Evolutionary conservation across 2,888 invertebrate species (phyloP).

Genomic region (Pedicia rivosa): DNA sequence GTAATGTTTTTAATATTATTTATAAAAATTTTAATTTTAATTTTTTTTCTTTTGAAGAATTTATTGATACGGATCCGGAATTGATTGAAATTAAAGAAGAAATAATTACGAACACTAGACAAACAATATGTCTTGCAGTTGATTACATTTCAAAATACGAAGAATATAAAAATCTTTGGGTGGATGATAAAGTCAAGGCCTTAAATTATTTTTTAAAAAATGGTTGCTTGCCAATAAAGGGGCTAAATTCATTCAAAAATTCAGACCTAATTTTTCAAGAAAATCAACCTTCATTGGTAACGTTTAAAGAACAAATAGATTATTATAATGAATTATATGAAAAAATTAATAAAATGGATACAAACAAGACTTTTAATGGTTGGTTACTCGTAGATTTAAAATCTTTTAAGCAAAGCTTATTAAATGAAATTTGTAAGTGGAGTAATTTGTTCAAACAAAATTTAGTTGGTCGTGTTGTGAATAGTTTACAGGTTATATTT

Average conservation of each 20-base stretch:
- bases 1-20: not conserved
- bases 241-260: no score
- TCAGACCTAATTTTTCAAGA: no score
- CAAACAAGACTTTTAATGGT: conserved; percentile 49
- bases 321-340: conserved; percentile 61
- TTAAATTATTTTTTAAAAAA: conserved; percentile 61
- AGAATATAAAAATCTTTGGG: conserved; percentile 64
- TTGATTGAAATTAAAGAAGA: no score
- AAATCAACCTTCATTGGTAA: conserved; percentile 24
- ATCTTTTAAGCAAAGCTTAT: conserved; percentile 64
- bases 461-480: conserved; percentile 63
- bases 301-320: conserved; percentile 73
- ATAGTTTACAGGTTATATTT: no score
- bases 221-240: conserved; percentile 50
- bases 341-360: conserved; percentile 51
- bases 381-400: conserved; percentile 70
- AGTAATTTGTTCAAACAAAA: conserved; percentile 74
- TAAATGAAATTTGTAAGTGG: conserved; percentile 78
- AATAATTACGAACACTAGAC: no score
- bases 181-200: conserved; percentile 58
- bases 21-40: no score
- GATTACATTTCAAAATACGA: no score
- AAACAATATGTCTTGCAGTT: no score
- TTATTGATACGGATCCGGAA: no score
- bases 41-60: no score